Percentiles rank a stretch among this genome's conserved stretches.
phyloP scores from a whole-genome alignment of 2,888 invertebrate genomes.

The Operophtera brumata region DNA sequence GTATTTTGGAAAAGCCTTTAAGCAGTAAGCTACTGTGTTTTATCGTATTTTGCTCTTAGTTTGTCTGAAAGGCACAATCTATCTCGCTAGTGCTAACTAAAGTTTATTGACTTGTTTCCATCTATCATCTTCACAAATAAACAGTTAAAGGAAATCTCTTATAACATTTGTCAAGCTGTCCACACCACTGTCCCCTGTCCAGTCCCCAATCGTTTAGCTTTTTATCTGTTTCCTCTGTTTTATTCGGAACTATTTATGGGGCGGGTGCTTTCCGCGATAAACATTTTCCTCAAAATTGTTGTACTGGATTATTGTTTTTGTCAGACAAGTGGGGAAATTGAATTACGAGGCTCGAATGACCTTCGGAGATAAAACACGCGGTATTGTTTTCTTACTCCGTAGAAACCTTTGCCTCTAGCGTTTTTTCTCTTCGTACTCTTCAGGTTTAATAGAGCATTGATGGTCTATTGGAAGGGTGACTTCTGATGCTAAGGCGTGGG shows the following conservation, averaged over 20 bases:
- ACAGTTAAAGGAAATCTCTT: constrained; percentile 17
- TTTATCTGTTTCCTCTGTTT: constrained; percentile 74
- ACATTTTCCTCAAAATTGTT: constrained; percentile 71
- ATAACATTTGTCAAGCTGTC: constrained; percentile 58
- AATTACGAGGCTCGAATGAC: constrained; percentile 69
- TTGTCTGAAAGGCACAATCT: no score
- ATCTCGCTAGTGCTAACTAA: background rate
- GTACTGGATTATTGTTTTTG: constrained; percentile 74
- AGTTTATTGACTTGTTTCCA: constrained; percentile 3
- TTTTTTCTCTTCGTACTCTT: no score
- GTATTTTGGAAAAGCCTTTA: no score
- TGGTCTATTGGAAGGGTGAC: no score
- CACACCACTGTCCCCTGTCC: constrained; percentile 48
- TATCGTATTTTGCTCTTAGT: no score
- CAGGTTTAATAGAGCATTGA: no score
- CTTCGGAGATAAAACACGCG: constrained; percentile 52
- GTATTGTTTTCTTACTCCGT: constrained; percentile 1
- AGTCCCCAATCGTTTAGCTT: constrained; percentile 60
- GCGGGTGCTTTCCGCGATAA: constrained; percentile 74
- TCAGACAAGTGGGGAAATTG: constrained; percentile 62
- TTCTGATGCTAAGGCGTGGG: no score
- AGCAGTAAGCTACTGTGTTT: no score
- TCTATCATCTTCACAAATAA: constrained; percentile 18
- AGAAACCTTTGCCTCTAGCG: no score
- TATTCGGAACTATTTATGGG: constrained; percentile 74